A percentile compares a stretch with the other conserved stretches of the same genome.
Conservation (phyloP, 2,888 invertebrate species). For the Calameuta pallipes region DNA sequence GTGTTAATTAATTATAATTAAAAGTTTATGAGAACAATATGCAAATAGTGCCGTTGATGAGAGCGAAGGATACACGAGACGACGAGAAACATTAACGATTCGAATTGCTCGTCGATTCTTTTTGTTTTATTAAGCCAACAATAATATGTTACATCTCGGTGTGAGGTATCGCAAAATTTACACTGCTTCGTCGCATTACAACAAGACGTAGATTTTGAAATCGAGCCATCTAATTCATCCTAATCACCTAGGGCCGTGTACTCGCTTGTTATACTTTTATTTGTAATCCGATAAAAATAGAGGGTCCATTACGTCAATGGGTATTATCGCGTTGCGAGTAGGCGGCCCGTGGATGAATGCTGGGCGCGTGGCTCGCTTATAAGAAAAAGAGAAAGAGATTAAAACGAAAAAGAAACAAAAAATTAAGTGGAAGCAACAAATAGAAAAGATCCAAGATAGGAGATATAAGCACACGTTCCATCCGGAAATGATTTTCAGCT, state of each 20-base stretch:
- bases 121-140: slow-evolving; percentile 8
- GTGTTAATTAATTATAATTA: not conserved
- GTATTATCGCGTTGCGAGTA: not conserved
- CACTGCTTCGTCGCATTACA: not conserved
- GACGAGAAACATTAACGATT: not conserved
- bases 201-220: not conserved
- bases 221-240: not conserved
- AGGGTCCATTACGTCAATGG: not conserved
- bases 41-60: not conserved
- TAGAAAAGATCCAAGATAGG: not conserved
- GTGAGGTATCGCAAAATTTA: slow-evolving; percentile 4
- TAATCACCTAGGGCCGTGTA: not conserved
- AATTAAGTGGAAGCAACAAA: not conserved
- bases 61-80: not conserved
- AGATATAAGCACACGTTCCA: not conserved
- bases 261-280: not conserved
- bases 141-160: slow-evolving; percentile 4
- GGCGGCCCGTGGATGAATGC: not conserved
- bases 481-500: not conserved
- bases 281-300: not conserved
- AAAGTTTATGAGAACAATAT: not conserved
- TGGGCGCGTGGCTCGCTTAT: not conserved
- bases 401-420: not conserved
- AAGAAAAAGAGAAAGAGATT: not conserved
- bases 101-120: not conserved